Conservation (phyloP, 2,888 invertebrate genomes). For the Oligia strigilis region DNA sequence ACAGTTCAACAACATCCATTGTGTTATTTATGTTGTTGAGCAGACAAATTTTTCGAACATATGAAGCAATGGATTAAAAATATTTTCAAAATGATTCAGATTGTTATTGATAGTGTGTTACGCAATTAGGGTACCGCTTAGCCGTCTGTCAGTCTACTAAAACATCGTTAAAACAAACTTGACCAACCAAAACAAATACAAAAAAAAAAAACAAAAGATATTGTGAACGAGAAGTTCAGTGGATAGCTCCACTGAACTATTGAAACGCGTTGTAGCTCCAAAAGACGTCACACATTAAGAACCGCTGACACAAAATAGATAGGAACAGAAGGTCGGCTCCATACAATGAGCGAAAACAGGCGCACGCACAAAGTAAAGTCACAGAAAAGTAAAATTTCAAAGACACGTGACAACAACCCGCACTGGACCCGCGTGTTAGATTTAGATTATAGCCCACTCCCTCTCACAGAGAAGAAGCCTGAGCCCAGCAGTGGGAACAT, state of each 20-base stretch:
- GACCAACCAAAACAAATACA: slow-evolving; percentile 18
- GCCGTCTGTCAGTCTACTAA: not conserved
- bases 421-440: no score
- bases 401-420: no score
- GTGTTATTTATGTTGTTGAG: no score
- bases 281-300: slow-evolving; percentile 30
- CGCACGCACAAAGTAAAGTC: not conserved
- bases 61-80: no score
- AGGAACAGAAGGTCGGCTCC: not conserved
- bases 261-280: slow-evolving; percentile 17
- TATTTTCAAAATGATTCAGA: no score
- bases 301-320: slow-evolving; percentile 7
- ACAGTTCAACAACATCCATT: no score
- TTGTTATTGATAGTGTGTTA: no score
- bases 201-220: slow-evolving; percentile 3
- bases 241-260: not conserved
- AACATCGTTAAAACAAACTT: slow-evolving; percentile 5
- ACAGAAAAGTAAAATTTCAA: no score
- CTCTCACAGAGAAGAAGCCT: no score
- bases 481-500: no score
- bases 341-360: not conserved
- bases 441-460: no score
- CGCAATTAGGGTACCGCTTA: not conserved
- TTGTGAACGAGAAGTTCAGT: not conserved
- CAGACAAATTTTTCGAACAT: no score